Conservation (phyloP, 2,113 vertebrate genomes). For the Silurus meridionalis region DNA sequence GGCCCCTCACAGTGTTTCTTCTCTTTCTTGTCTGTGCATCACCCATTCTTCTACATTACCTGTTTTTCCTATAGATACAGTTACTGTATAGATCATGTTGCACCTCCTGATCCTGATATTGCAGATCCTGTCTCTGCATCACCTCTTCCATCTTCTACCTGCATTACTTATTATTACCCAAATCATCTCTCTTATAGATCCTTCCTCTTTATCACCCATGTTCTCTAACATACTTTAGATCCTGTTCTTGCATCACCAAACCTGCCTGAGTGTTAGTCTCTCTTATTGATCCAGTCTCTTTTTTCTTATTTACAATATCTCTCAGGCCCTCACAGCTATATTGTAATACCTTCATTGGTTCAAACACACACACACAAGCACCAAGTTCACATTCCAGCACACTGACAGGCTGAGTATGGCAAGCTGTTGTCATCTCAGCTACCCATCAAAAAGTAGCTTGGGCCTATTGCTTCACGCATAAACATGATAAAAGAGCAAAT, state of each 20-base stretch:
- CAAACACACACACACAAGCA: neutral
- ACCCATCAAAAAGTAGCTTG: neutral
- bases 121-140: no score
- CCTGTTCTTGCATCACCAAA: neutral
- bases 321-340: neutral
- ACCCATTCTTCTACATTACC: no score
- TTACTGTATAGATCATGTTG: no score
- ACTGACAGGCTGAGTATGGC: neutral
- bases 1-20: no score
- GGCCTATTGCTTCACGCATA: conserved; percentile 33
- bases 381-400: conserved; percentile 12
- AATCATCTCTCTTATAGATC: neutral
- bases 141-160: no score
- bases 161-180: no score
- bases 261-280: no score
- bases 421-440: conserved; percentile 1
- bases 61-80: no score
- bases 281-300: neutral
- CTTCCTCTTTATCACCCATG: neutral
- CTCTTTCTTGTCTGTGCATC: no score
- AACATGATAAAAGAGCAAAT: neutral
- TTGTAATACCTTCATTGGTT: neutral
- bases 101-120: no score
- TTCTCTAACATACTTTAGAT: no score
- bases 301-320: neutral